Base-by-base conservation (phyloP, 2,888 invertebrate species). In the Pelosia muscerda region DNA sequence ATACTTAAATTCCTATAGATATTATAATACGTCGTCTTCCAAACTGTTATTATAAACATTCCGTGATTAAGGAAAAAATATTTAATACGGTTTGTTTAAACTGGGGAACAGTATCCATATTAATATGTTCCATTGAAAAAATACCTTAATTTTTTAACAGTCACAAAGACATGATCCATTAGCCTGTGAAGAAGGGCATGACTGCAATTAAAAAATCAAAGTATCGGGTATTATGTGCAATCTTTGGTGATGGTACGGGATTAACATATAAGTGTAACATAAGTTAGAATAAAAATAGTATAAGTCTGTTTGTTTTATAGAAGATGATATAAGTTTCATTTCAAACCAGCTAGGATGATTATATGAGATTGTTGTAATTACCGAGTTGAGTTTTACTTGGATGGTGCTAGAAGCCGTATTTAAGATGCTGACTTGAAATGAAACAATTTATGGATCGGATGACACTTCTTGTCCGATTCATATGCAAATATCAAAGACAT, bases 141-240 rank as follows among this genome's bases (percentile, higher is more conserved):
- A 93, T 93, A 92, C 92, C 92, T 93, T 93, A 88, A 90, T 92
- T 94, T 92, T 92, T 93, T 92, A 92, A 90, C 93, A 94, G 93
- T 94, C 94, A 86, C 81, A 81, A 86, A 87, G 86, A 87, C 85
- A 81, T 78, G 85, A 83, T 85, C 83, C 84, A 86, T 85, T 84
- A 76, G 88, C 92, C 92, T 88, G 85, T 64, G 69, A 69, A 72
- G 72, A 76, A 79, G 88, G 94, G 95, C 91, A 88, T 91, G 95
- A 95, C 95, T 94, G 93, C 92, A 92, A 86, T 90, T 91, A 92
- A 92, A 93, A 94, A 95, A 95, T 94, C 95, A 95, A 95, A 95
- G 95, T 96, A 96, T 97, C 97, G 97, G 97, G 97, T 97, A 97
- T 96, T 96, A 96, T 97, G 97, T 97, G 97, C 97, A 97, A 97